These are phyloP conservation scores for Onychomys arenicola DNA, from an alignment of 2,797 vertebrate genomes.

Conservation along the genomic window DNA sequence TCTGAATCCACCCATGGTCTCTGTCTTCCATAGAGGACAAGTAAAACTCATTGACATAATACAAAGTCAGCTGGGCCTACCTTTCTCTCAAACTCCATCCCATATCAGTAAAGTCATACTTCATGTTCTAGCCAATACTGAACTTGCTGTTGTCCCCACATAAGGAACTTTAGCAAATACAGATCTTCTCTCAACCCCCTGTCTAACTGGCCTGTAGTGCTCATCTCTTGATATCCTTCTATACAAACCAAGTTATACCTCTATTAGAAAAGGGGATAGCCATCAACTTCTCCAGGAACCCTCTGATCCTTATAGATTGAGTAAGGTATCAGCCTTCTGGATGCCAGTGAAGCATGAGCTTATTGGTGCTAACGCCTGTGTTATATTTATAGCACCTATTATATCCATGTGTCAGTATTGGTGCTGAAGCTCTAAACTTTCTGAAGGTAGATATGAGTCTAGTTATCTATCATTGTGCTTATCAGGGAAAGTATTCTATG, in stretches of 20 bases:
- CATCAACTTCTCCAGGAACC: neutral
- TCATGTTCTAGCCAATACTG: neutral
- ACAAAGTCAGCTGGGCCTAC: neutral
- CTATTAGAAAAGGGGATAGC: neutral
- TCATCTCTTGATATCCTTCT: neutral
- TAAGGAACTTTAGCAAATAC: neutral
- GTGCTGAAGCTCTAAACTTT: neutral
- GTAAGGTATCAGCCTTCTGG: neutral
- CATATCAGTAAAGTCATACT: neutral
- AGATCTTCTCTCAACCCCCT: neutral
- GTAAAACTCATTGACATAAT: neutral
- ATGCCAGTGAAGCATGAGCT: neutral
- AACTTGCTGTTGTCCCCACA: neutral
- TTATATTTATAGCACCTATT: neutral
- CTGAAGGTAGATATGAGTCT: neutral
- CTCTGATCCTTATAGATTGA: neutral
- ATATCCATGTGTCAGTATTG: neutral
- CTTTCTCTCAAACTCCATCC: neutral
- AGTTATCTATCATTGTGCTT: neutral
- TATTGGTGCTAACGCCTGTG: neutral
- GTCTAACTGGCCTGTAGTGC: neutral
- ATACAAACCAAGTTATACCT: neutral
- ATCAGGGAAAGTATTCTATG: neutral
- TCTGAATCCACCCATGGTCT: neutral
- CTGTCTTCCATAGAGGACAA: neutral